These are phyloP conservation scores for Eilema griseolum DNA, from an alignment of 2,888 invertebrate genomes.

Conservation along the genomic window DNA sequence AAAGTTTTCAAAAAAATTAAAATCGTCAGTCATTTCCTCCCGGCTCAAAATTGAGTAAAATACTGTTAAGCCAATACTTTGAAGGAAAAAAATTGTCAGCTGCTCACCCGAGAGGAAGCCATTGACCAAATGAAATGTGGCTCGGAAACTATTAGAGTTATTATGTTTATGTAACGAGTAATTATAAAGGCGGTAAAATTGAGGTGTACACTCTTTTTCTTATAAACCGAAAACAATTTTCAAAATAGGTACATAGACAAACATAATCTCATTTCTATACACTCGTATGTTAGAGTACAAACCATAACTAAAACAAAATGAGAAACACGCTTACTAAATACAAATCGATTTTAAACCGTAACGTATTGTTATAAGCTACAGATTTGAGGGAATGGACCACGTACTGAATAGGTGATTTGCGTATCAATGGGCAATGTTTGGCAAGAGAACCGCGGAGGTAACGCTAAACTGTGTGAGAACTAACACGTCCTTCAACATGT, in stretches of 20 bases:
- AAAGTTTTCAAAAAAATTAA: too few species aligned
- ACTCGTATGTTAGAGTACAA: too few species aligned
- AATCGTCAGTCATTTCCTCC: too few species aligned
- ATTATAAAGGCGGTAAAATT: too few species aligned
- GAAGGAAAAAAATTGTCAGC: too few species aligned
- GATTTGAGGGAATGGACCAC: constrained; percentile 12
- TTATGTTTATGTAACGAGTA: too few species aligned
- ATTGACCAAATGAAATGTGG: too few species aligned
- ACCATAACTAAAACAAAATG: not conserved
- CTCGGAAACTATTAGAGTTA: too few species aligned
- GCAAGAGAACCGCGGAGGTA: constrained; percentile 32
- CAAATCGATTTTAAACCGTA: constrained; percentile 17
- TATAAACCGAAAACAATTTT: not conserved
- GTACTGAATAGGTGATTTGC: constrained; percentile 50
- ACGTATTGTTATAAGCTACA: constrained; percentile 18
- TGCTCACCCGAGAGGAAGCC: too few species aligned
- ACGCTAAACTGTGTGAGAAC: constrained; percentile 58
- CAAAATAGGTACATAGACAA: not conserved
- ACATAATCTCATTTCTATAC: not conserved
- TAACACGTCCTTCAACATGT: constrained; percentile 45
- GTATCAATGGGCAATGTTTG: constrained; percentile 48
- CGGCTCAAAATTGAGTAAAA: too few species aligned
- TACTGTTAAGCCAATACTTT: too few species aligned
- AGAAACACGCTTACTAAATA: not conserved
- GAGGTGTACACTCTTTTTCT: not conserved